These are phyloP conservation scores for Fregata magnificens DNA, from an alignment of 2,113 vertebrate species.

Conservation along the genomic window DNA sequence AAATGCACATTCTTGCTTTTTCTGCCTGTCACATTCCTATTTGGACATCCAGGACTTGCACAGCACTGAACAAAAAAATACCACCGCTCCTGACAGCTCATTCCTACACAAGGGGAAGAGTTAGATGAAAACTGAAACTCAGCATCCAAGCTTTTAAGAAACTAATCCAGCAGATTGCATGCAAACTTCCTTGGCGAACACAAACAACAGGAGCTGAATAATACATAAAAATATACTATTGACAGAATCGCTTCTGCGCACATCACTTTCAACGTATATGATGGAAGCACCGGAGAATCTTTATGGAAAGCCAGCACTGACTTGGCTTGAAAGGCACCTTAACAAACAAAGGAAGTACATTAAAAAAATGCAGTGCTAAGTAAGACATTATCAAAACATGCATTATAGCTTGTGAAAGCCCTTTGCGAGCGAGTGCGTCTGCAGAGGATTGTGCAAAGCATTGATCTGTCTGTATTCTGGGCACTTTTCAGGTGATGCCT, in stretches of 20 bases:
- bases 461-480: slow-evolving; percentile 55
- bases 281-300: slow-evolving; percentile 5
- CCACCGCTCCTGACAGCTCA: not conserved
- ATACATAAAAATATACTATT: slow-evolving; percentile 25
- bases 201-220: slow-evolving; percentile 16
- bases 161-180: not conserved
- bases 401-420: slow-evolving; percentile 35
- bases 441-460: slow-evolving; percentile 43
- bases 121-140: slow-evolving; percentile 34
- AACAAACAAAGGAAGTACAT: slow-evolving; percentile 49
- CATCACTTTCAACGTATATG: not conserved
- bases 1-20: not conserved
- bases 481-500: slow-evolving; percentile 11
- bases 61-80: not conserved
- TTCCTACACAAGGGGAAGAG: not conserved
- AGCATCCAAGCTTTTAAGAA: slow-evolving; percentile 31
- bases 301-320: not conserved
- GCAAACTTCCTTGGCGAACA: slow-evolving; percentile 3
- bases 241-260: not conserved
- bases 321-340: slow-evolving; percentile 46
- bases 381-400: slow-evolving; percentile 57
- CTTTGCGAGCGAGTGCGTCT: slow-evolving; percentile 23
- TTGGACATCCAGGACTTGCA: not conserved
- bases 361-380: slow-evolving; percentile 48
- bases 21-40: not conserved